A percentile compares a stretch with the other conserved stretches of the same genome.
Evolutionary conservation across 2,888 invertebrate species (phyloP).

Genomic region (Hofmannophila pseudospretella): DNA sequence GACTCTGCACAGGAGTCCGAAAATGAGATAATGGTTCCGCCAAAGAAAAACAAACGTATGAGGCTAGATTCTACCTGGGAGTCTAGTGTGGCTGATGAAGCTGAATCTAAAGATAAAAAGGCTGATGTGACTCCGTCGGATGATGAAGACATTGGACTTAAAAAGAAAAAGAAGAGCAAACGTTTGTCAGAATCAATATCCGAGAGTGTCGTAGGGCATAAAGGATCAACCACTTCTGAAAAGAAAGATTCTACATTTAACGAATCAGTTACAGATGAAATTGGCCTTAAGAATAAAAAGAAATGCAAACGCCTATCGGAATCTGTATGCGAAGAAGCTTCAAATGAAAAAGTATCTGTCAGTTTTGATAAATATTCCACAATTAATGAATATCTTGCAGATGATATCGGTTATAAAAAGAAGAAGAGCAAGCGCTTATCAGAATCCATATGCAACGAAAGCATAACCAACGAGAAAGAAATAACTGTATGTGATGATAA

Average conservation of each 20-base stretch:
- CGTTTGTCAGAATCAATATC: conserved; percentile 2
- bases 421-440: conserved; percentile 34
- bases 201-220: neutral
- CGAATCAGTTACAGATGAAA: neutral
- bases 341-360: neutral
- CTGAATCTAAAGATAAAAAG: conserved; percentile 10
- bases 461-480: conserved; percentile 48
- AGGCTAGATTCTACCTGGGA: conserved; percentile 54
- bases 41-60: conserved; percentile 44
- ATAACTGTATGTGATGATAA: conserved; percentile 40
- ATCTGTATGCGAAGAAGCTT: neutral
- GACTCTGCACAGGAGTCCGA: conserved; percentile 42
- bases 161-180: conserved; percentile 2
- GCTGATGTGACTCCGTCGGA: neutral
- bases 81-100: conserved; percentile 16
- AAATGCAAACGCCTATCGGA: conserved; percentile 4
- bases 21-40: conserved; percentile 23
- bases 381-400: neutral
- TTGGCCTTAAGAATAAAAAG: conserved; percentile 1
- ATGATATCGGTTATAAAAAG: conserved; percentile 17
- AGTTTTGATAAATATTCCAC: neutral
- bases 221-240: neutral
- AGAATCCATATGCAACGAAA: conserved; percentile 31
- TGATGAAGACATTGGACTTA: conserved; percentile 1
- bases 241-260: neutral